Evolutionary conservation across 1,140 invertebrate species (phyloP), one percentile per base, ranked within the genome.

Genomic region (Neodiprion lecontei): DNA sequence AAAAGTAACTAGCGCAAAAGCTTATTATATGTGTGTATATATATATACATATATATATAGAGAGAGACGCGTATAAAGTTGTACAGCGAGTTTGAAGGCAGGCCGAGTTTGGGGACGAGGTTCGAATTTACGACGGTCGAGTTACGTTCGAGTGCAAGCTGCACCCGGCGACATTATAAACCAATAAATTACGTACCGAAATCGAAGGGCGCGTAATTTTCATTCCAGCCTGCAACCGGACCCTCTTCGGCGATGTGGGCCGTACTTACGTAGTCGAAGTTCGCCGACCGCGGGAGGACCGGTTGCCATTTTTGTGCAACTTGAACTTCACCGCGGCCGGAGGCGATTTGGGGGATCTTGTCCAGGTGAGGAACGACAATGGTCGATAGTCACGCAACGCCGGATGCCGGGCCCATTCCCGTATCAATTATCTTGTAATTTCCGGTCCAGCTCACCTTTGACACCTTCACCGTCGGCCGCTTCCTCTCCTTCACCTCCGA

Each of bases 271-370:
- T 94, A 79, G 85, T 95, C 77, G 93, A 95, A 83, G 91, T 95
- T 53, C 90, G 93, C 72, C 89, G 93, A 76, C 94, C 94, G 23
- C 87, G 92, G 77, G 93, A 95, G 85, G 92, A 93, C 78, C 90
- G 92, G 83, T 88, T 95, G 76, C 94, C 94, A 14, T 95, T 95
- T 87, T 86, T 94, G 65, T 95, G 94, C 84, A 92, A 93, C 82
- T 90, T 95, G 75, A 95, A 95, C 86, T 95, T 95, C 85, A 95
- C 94, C 17, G 93, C 94, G 48, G 92, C 89, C 67, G 93, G 93
- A 14, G 91, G 90, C 0, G 90, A 92, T 78, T 91, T 93, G 75
- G 93, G 94, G 47, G 94, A 95, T 85, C 90, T 95, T 80, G 92
- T 95, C 78, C 94, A 95, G 92, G 94, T 95, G 90, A 84, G 28